phyloP scores from a whole-genome alignment of 2,797 vertebrate species.

The Molossus molossus region DNA sequence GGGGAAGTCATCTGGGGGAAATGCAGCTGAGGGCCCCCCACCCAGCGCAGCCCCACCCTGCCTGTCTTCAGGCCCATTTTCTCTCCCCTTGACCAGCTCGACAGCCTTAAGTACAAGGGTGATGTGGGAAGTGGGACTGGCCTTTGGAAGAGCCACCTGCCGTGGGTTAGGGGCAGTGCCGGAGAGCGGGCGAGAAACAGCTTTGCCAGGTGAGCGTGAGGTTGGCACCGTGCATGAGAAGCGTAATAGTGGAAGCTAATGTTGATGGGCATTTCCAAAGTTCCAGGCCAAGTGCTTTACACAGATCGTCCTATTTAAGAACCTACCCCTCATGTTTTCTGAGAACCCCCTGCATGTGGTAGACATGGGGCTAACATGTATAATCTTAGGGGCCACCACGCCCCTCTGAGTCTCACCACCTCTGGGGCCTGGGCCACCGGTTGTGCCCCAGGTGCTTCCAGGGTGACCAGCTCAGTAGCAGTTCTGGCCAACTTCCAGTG shows the following conservation, averaged over 20 bases:
- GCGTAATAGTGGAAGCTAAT: background rate
- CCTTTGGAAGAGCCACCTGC: background rate
- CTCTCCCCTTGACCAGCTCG: slow-evolving; percentile 17
- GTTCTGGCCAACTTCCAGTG: background rate
- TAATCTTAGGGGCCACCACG: background rate
- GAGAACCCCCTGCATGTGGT: background rate
- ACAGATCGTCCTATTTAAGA: background rate
- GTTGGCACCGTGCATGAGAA: too few species aligned
- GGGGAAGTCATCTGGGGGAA: slow-evolving; percentile 63
- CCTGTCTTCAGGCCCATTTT: background rate
- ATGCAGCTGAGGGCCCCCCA: background rate
- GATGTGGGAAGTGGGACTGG: fast-evolving
- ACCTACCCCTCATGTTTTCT: background rate
- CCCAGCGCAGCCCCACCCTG: background rate
- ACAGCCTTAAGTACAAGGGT: too few species aligned
- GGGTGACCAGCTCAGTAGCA: background rate
- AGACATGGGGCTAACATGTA: background rate
- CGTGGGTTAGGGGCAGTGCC: background rate
- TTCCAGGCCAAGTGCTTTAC: background rate
- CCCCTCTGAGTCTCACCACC: background rate
- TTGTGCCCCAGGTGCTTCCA: background rate
- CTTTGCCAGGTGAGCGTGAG: background rate
- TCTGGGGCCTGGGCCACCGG: background rate
- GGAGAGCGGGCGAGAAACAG: background rate
- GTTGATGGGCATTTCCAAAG: background rate